These are phyloP conservation scores for Caenorhabditis parvicauda DNA, from an alignment of 2,888 invertebrate genomes.

Conservation along the genomic window DNA sequence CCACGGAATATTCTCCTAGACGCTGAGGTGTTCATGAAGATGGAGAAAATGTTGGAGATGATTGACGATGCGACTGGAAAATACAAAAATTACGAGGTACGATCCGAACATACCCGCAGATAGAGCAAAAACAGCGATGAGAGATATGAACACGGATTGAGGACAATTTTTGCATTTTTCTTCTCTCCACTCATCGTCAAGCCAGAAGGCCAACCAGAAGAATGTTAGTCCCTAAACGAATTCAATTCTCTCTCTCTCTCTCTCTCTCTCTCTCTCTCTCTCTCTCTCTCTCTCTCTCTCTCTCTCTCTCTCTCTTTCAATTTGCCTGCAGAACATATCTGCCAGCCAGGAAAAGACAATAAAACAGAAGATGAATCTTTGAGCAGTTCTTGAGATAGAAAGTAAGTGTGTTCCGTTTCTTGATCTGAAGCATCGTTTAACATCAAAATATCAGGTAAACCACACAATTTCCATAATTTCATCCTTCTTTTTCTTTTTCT, in stretches of 20 bases:
- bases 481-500: conserved; percentile 12
- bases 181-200: conserved; percentile 19
- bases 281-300: neutral
- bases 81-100: neutral
- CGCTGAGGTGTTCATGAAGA: conserved; percentile 20
- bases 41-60: conserved; percentile 27
- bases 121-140: conserved; percentile 15
- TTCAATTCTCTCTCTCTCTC: neutral
- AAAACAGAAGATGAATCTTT: conserved; percentile 10
- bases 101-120: conserved; percentile 13
- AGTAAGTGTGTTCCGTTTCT: conserved; percentile 13
- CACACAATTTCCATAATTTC: too few species aligned
- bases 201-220: conserved; percentile 23
- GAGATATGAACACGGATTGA: conserved; percentile 17
- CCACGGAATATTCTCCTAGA: conserved; percentile 48
- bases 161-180: conserved; percentile 17
- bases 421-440: neutral
- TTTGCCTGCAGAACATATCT: conserved; percentile 10
- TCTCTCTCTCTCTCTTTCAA: neutral
- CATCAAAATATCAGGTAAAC: neutral
- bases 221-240: conserved; percentile 13
- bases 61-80: conserved; percentile 22
- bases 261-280: neutral
- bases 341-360: conserved; percentile 7
- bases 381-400: conserved; percentile 18